A percentile compares a stretch with the other conserved stretches of the same genome.
phyloP scores from a whole-genome alignment of 1,140 invertebrate species.

The Caenorhabditis latens region DNA sequence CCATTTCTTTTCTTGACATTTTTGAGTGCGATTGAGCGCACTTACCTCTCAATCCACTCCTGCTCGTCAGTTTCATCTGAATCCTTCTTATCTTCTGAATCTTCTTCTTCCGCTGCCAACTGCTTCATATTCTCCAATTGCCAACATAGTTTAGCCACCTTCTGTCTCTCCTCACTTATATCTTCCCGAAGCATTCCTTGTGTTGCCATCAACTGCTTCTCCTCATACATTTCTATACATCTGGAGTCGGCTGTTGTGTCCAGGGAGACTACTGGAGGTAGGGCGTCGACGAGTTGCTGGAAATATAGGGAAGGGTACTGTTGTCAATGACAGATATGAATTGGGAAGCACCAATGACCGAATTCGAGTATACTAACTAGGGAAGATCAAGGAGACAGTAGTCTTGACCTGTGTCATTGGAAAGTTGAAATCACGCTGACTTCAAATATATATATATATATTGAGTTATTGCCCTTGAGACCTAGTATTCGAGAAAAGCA shows the following conservation, averaged over 20 bases:
- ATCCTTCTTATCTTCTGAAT: neutral
- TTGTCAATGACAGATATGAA: neutral
- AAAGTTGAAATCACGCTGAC: too few species aligned
- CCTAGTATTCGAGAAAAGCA: too few species aligned
- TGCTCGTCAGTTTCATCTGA: neutral
- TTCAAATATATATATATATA: too few species aligned
- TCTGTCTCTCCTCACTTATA: slow-evolving; percentile 38
- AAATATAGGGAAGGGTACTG: neutral
- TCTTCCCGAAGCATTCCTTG: slow-evolving; percentile 59
- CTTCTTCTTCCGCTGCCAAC: neutral
- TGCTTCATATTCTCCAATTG: slow-evolving; percentile 10
- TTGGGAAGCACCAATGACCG: too few species aligned
- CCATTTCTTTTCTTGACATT: neutral
- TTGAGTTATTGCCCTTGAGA: too few species aligned
- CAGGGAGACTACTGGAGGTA: slow-evolving; percentile 6
- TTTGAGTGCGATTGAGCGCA: neutral
- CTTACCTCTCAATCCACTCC: slow-evolving; percentile 13
- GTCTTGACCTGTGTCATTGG: too few species aligned
- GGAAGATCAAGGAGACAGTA: too few species aligned
- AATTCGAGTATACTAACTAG: too few species aligned
- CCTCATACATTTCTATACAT: slow-evolving; percentile 65
- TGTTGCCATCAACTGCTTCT: slow-evolving; percentile 66
- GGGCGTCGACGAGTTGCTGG: neutral
- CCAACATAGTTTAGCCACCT: slow-evolving; percentile 50
- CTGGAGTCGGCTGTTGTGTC: neutral